Base-by-base conservation (phyloP, 2,888 invertebrate genomes). In the Pyrrhosoma nymphula region DNA sequence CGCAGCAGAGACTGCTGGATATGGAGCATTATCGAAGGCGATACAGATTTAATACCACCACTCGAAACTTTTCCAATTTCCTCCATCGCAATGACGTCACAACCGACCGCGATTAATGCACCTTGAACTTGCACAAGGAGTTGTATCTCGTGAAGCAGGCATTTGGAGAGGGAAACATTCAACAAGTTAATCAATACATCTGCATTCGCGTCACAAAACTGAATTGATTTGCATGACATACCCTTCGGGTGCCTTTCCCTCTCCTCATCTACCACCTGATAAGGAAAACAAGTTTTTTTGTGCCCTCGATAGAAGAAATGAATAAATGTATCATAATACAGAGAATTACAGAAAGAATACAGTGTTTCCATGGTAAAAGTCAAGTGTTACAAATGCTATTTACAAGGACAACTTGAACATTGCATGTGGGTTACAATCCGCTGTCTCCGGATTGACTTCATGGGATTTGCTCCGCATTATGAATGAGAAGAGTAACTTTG, bases 111-210 rank as follows among this genome's bases (percentile, higher is more conserved):
- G 69, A 82, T 30, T 35, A 20, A 82, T 82, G 30, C 35, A 82
- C 35, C 82, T 82, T 82, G 82, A 35, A 82, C 82, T 82, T 82
- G 82, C 82, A 82, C 35, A 82, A 82, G 82, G 35, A 82, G 82
- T 82, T 82, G 82, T 18, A 82, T 82, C 18, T 16, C 16, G 14
- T 30, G 82, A 35, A 35, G 35, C 82, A 3, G 82, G 82, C 35
- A 10, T 20, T 35, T 0, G 35, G 82, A 35, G 82, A 30, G 35
- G 82, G 82, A 35, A 35, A 82, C 35, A 82, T 82, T 82, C 82
- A 82, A 82, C 82, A 82, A 82, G 82, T 35, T 82, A 82, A 82
- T 82, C 82, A 82, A 82, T 82, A 82, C 82, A 35, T 35, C 82
- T 30, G 30, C 82, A 82, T 82, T 82, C 35, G 82, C 82, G 82